phyloP scores from a whole-genome alignment of 2,888 invertebrate species.

The Thelaira solivaga region DNA sequence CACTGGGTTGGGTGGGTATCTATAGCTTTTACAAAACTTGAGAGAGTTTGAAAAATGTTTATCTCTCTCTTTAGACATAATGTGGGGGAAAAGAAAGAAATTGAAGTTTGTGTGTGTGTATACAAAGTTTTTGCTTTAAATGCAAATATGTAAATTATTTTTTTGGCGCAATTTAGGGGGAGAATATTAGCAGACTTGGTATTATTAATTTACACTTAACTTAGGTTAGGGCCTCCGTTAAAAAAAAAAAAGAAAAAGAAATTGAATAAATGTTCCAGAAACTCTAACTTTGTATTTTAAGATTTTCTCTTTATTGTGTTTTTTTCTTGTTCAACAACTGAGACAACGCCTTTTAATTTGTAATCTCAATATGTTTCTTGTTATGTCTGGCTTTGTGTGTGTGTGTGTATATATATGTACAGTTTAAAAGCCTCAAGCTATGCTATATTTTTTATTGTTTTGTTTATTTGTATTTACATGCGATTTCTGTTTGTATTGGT shows the following conservation, averaged over 20 bases:
- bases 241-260: no score
- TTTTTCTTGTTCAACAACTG: not conserved
- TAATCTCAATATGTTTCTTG: not conserved
- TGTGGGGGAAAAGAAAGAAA: no score
- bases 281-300: not conserved
- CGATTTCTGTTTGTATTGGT: no score
- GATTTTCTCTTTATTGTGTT: not conserved
- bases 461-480: not conserved
- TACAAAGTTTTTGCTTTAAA: no score
- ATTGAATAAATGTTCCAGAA: no score
- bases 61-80: not conserved
- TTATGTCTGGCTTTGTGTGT: not conserved
- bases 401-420: not conserved
- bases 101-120: no score
- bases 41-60: not conserved
- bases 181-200: not conserved
- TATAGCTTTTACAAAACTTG: not conserved
- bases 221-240: not conserved
- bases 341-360: conserved; percentile 54
- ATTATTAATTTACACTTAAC: not conserved
- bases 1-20: no score
- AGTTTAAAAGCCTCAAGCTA: conserved; percentile 37
- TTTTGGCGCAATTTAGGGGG: conserved; percentile 27
- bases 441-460: conserved; percentile 15
- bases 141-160: not conserved